Percentiles rank a stretch among this genome's conserved stretches.
Evolutionary conservation across 2,797 vertebrate species (phyloP).

Genomic region (Rhodeus uyekii): DNA sequence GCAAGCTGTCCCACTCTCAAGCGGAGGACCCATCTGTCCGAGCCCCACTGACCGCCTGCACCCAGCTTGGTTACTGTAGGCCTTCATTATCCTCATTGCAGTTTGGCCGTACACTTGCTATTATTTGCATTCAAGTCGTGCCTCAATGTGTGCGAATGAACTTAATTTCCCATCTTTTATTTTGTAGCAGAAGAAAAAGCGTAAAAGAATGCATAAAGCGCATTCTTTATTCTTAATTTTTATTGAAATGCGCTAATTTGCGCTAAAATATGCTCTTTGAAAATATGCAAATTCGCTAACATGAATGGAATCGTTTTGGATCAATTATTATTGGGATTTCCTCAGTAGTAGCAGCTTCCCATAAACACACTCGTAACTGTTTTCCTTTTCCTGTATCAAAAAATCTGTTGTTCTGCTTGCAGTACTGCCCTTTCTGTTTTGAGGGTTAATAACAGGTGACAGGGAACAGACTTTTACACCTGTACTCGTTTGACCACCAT

Average conservation of each 20-base stretch:
- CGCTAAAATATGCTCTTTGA: no score
- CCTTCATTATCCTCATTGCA: slow-evolving; percentile 43
- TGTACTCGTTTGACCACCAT: slow-evolving; percentile 41
- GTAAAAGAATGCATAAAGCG: background rate
- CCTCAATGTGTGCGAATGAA: background rate
- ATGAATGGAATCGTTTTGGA: no score
- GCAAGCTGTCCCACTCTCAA: slow-evolving; percentile 65
- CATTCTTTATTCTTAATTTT: background rate
- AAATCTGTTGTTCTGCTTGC: background rate
- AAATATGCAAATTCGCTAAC: no score
- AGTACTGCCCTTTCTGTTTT: slow-evolving; percentile 11
- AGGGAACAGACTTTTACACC: slow-evolving; percentile 32
- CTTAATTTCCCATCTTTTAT: background rate
- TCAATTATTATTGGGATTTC: background rate
- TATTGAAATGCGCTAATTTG: background rate
- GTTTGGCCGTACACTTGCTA: slow-evolving; percentile 19
- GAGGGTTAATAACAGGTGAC: slow-evolving; percentile 54
- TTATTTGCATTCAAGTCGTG: background rate
- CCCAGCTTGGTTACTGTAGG: slow-evolving; percentile 47
- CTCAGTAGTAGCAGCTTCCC: background rate
- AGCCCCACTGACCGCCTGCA: slow-evolving; percentile 48
- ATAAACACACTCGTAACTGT: background rate
- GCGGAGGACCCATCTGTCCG: slow-evolving; percentile 66
- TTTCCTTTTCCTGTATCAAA: background rate
- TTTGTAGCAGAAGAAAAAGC: background rate